These are phyloP conservation scores for Perodicticus potto DNA, from an alignment of 2,797 vertebrate species.

Conservation along the genomic window DNA sequence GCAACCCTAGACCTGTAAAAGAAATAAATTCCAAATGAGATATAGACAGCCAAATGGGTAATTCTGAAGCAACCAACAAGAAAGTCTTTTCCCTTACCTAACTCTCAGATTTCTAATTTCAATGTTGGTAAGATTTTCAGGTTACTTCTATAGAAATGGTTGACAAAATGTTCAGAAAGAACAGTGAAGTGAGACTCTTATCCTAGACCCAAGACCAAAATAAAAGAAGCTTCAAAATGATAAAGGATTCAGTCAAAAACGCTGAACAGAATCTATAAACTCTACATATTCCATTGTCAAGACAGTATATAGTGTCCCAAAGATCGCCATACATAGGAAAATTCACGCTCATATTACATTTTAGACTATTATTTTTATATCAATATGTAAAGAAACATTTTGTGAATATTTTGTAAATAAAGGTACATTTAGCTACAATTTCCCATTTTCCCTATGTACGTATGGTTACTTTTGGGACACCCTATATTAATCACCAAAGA, in stretches of 20 bases:
- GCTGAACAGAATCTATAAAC: background rate
- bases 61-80: slow-evolving; percentile 39
- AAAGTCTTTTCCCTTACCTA: background rate
- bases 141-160: slow-evolving; percentile 28
- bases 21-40: slow-evolving; percentile 81
- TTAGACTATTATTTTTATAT: no score
- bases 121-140: background rate
- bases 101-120: slow-evolving; percentile 35
- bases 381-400: no score
- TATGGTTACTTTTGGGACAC: no score
- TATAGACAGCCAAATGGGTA: slow-evolving; percentile 38
- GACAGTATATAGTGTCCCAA: background rate
- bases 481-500: background rate
- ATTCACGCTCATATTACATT: no score
- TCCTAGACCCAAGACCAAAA: slow-evolving; percentile 31
- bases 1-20: slow-evolving; percentile 84
- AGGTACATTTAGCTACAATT: no score
- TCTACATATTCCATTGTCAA: background rate
- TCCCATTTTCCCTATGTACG: no score
- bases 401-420: no score
- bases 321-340: no score
- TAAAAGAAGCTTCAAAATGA: slow-evolving; percentile 44
- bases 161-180: background rate
- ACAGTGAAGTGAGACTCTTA: background rate
- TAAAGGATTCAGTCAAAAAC: slow-evolving; percentile 20